These are phyloP conservation scores for Lacanobia oleracea DNA, from an alignment of 2,888 invertebrate genomes.

Conservation along the genomic window DNA sequence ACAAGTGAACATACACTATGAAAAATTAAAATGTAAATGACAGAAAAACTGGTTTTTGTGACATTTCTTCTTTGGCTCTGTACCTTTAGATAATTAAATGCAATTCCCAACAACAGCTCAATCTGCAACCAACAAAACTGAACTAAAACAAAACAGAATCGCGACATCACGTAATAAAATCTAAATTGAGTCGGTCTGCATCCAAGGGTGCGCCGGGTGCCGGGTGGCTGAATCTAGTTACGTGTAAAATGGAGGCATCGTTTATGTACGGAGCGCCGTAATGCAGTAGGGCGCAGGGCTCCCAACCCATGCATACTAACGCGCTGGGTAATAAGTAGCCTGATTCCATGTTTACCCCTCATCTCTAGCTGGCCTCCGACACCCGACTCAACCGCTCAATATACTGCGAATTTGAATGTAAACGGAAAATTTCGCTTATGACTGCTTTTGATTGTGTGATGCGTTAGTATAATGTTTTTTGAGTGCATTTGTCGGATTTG, in stretches of 20 bases:
- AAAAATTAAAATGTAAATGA: too few species aligned
- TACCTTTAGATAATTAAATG: background rate
- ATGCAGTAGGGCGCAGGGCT: constrained; percentile 78
- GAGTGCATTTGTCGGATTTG: constrained; percentile 25
- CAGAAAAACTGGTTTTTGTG: too few species aligned
- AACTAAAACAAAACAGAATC: constrained; percentile 48
- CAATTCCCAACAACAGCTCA: constrained; percentile 1
- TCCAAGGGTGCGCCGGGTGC: constrained; percentile 67
- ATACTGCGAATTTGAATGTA: constrained; percentile 57
- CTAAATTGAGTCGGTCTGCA: constrained; percentile 77
- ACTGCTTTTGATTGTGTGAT: constrained; percentile 50
- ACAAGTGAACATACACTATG: too few species aligned
- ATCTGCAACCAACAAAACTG: constrained; percentile 40
- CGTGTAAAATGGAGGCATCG: constrained; percentile 83
- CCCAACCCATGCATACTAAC: constrained; percentile 91
- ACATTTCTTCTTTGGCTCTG: too few species aligned
- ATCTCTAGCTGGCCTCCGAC: constrained; percentile 58
- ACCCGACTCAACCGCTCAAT: constrained; percentile 39
- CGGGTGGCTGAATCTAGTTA: constrained; percentile 71
- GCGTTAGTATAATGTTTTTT: constrained; percentile 35
- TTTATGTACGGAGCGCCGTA: constrained; percentile 82
- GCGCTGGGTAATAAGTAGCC: constrained; percentile 86
- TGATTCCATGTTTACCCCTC: constrained; percentile 82
- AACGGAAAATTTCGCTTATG: constrained; percentile 58
- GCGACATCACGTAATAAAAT: constrained; percentile 73